A percentile compares a stretch with the other conserved stretches of the same genome.
Evolutionary conservation across 1,140 invertebrate species (phyloP).

Genomic region (Rhizoglyphus robini): DNA sequence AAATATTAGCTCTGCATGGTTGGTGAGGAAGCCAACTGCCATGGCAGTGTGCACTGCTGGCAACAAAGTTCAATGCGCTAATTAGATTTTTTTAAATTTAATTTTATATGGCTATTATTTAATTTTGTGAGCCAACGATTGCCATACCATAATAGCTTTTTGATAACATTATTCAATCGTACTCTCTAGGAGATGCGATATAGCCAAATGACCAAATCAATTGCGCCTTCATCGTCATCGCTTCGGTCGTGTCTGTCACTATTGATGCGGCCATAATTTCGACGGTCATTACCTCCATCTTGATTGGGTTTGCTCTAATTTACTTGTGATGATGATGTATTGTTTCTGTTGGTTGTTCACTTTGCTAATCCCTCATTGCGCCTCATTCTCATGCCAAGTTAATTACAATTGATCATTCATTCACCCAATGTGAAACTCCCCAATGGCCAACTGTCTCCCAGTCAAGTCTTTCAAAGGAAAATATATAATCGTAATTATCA

Average conservation of each 20-base stretch:
- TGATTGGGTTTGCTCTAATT: constrained; percentile 5
- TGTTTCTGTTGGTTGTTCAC: background rate
- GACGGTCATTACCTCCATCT: background rate
- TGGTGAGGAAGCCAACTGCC: too few species aligned
- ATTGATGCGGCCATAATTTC: constrained; percentile 5
- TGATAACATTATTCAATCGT: background rate
- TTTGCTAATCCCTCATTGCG: constrained; percentile 1
- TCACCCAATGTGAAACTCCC: too few species aligned
- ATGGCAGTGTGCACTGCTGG: too few species aligned
- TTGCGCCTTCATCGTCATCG: too few species aligned
- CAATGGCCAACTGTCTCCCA: background rate
- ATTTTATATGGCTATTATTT: too few species aligned
- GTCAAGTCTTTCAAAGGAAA: background rate
- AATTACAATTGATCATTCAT: constrained; percentile 3
- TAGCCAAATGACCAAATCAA: too few species aligned
- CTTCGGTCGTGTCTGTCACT: background rate
- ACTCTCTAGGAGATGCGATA: background rate
- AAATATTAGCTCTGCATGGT: too few species aligned
- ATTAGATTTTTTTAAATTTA: too few species aligned
- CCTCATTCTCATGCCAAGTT: constrained; percentile 13
- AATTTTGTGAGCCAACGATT: too few species aligned
- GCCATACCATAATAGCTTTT: background rate
- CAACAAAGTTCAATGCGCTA: too few species aligned
- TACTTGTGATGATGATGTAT: constrained; percentile 11
- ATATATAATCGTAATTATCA: background rate